Conservation (phyloP, 2,888 invertebrate species). For the Cheiracanthium punctorium region DNA sequence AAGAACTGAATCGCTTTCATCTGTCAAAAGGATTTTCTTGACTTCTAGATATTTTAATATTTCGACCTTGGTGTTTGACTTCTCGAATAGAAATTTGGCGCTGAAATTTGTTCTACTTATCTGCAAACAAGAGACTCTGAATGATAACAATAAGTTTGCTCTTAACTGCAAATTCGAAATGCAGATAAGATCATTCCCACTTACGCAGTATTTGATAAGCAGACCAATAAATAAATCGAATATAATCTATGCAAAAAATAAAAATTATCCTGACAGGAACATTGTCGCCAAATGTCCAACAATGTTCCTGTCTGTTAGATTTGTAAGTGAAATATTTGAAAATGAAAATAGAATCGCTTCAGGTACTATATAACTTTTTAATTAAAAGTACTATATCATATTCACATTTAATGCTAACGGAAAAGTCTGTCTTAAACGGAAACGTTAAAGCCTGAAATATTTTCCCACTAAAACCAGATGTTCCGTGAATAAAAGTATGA, state of each 20-base stretch:
- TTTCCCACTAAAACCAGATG: too few species aligned
- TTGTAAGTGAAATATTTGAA: too few species aligned
- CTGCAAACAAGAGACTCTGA: background rate
- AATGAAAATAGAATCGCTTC: too few species aligned
- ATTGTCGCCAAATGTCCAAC: too few species aligned
- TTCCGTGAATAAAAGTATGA: too few species aligned
- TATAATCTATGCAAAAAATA: background rate
- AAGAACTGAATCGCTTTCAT: background rate
- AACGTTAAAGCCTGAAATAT: too few species aligned
- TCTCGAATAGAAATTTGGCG: background rate
- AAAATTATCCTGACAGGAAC: background rate
- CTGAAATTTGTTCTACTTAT: background rate
- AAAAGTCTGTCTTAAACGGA: too few species aligned
- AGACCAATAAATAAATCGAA: background rate
- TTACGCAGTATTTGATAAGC: background rate
- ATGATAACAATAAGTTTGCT: background rate
- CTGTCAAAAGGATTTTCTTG: background rate
- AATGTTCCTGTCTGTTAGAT: too few species aligned
- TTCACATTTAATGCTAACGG: too few species aligned
- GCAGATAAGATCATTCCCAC: background rate
- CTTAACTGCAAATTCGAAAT: background rate
- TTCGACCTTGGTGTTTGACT: background rate
- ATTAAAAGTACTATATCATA: too few species aligned
- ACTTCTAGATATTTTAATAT: background rate
- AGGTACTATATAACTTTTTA: too few species aligned